A percentile compares a stretch with the other conserved stretches of the same genome.
phyloP scores from a whole-genome alignment of 1,140 invertebrate genomes.

The Pseudomyrmex sp. region DNA sequence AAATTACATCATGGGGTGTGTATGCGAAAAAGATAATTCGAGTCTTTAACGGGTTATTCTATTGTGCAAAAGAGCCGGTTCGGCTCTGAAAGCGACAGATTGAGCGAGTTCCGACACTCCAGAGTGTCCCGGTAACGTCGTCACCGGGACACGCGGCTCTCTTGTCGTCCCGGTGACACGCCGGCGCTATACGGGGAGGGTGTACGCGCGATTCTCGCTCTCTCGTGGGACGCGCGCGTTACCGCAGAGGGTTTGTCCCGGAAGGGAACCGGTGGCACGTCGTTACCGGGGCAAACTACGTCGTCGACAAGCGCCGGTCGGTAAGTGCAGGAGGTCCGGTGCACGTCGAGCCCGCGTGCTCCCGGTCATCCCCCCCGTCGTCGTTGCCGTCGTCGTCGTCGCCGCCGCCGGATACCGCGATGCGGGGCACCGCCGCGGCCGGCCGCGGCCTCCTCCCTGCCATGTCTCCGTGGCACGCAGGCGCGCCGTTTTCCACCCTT shows the following conservation, averaged over 20 bases:
- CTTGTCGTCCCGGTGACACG: conserved; percentile 3
- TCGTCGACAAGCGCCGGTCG: conserved; percentile 73
- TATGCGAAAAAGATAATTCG: neutral
- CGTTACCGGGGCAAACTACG: conserved; percentile 75
- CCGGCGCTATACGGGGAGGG: conserved; percentile 13
- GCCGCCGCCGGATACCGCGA: conserved; percentile 38
- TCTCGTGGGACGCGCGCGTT: conserved; percentile 61
- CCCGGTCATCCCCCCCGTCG: conserved; percentile 49
- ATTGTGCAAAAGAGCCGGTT: neutral
- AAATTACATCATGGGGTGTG: neutral
- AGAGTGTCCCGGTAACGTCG: neutral
- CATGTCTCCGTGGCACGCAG: conserved; percentile 53
- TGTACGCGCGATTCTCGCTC: conserved; percentile 18
- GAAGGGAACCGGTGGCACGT: conserved; percentile 74
- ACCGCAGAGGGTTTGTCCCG: conserved; percentile 74
- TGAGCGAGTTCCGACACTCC: neutral
- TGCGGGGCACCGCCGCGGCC: conserved; percentile 14
- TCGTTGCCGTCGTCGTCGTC: neutral
- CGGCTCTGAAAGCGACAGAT: conserved; percentile 5
- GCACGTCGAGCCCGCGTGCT: conserved; percentile 58
- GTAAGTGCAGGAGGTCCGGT: conserved; percentile 74
- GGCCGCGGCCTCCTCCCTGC: conserved; percentile 10
- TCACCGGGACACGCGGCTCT: conserved; percentile 2
- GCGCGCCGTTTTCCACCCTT: conserved; percentile 61
- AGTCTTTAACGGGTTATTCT: neutral